These are phyloP conservation scores for Leptoclinus maculatus DNA, from an alignment of 2,797 vertebrate species.

Conservation along the genomic window DNA sequence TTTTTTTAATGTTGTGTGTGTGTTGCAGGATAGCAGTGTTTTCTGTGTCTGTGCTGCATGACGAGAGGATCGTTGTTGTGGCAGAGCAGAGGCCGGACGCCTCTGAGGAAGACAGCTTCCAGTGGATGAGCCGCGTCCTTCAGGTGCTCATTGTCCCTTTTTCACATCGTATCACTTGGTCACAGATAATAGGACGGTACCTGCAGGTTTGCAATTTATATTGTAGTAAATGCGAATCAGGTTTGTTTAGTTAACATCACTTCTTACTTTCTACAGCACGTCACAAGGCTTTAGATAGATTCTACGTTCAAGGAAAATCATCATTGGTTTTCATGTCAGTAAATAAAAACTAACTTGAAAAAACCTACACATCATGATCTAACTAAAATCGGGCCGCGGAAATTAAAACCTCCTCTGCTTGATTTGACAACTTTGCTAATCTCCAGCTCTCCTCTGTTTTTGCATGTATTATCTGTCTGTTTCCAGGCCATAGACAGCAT, in stretches of 20 bases:
- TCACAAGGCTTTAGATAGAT: background rate
- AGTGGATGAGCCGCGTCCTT: constrained; percentile 98
- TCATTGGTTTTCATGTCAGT: background rate
- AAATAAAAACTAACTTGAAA: background rate
- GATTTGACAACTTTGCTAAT: background rate
- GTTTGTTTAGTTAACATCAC: background rate
- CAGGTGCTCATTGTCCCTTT: constrained; percentile 83
- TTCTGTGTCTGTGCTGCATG: constrained; percentile 93
- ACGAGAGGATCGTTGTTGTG: constrained; percentile 95
- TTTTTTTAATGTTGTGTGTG: constrained; percentile 38
- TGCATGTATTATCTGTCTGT: constrained; percentile 3
- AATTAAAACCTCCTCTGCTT: background rate
- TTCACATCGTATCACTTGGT: background rate
- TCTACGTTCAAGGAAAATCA: constrained; percentile 1
- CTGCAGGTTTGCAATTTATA: background rate
- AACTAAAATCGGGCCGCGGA: background rate
- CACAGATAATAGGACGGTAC: background rate
- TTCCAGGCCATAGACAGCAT: constrained; percentile 96
- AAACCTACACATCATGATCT: background rate
- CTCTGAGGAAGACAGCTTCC: constrained; percentile 98
- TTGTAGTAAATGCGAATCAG: background rate
- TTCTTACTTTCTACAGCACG: background rate
- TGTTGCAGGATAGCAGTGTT: constrained; percentile 96
- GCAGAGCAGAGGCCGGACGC: constrained; percentile 96
- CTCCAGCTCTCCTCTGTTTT: background rate